A percentile compares a stretch with the other conserved stretches of the same genome.
Evolutionary conservation across 2,888 invertebrate species (phyloP).

Genomic region (Bombyx huttoni): DNA sequence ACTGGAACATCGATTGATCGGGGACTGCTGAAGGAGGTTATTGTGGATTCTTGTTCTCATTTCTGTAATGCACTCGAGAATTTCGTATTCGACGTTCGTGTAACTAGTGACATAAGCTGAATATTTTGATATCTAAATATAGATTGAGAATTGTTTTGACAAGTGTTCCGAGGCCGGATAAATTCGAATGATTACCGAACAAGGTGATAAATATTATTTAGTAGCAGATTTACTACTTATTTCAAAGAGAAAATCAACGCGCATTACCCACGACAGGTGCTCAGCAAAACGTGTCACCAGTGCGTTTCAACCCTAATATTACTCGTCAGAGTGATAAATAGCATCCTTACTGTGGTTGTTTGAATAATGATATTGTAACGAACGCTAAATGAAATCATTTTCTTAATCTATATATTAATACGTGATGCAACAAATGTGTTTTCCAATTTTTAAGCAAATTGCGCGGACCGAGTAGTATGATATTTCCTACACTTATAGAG

Average conservation of each 20-base stretch:
- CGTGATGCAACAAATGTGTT: too few species aligned
- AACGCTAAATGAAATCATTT: not conserved
- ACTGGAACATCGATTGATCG: conserved; percentile 2
- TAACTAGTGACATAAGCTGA: not conserved
- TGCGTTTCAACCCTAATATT: conserved; percentile 2
- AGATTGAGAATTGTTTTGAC: too few species aligned
- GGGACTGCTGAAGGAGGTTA: not conserved
- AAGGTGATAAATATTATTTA: too few species aligned
- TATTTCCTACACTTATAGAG: too few species aligned
- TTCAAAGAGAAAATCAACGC: not conserved
- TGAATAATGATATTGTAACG: conserved; percentile 4
- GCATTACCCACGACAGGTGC: not conserved
- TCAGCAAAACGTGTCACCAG: not conserved
- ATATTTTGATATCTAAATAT: not conserved
- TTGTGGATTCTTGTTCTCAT: not conserved
- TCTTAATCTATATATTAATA: not conserved
- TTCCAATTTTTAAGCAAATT: too few species aligned
- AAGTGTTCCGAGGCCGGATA: too few species aligned
- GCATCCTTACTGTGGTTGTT: conserved; percentile 4
- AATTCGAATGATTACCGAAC: too few species aligned
- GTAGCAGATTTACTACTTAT: not conserved
- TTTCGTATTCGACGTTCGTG: not conserved
- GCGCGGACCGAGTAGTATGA: too few species aligned
- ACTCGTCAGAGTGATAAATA: conserved; percentile 13
- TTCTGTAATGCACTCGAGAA: not conserved